A percentile compares a stretch with the other conserved stretches of the same genome.
These are phyloP conservation scores for Erebia epiphron DNA, from an alignment of 2,888 invertebrate species.

Conservation along the genomic window DNA sequence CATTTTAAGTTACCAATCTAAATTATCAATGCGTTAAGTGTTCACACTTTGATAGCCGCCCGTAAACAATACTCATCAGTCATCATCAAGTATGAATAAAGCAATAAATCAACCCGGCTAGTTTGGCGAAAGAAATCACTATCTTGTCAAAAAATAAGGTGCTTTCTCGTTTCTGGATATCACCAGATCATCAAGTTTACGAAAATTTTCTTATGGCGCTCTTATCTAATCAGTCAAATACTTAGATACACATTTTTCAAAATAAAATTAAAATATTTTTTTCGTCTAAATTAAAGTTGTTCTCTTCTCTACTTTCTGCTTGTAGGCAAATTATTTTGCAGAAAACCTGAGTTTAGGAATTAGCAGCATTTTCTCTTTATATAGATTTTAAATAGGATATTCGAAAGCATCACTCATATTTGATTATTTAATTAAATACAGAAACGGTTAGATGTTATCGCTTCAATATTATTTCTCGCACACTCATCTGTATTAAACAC, in stretches of 20 bases:
- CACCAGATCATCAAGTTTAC: neutral
- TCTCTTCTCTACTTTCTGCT: too few species aligned
- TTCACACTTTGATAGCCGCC: slow-evolving; percentile 24
- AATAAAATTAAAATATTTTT: too few species aligned
- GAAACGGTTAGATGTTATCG: neutral
- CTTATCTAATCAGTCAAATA: too few species aligned
- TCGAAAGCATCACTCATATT: neutral
- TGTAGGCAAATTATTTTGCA: too few species aligned
- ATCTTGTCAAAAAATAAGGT: neutral
- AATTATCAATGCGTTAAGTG: slow-evolving; percentile 39
- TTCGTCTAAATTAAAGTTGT: too few species aligned
- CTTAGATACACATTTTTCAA: too few species aligned
- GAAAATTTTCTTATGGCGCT: too few species aligned
- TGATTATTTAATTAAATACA: neutral
- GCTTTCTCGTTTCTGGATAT: neutral
- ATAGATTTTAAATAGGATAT: neutral
- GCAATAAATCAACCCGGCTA: slow-evolving; percentile 9
- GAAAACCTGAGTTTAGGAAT: neutral
- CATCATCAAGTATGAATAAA: neutral
- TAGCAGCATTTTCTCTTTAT: neutral
- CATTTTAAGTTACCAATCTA: slow-evolving; percentile 39
- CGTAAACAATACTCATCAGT: slow-evolving; percentile 11
- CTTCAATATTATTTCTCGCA: slow-evolving; percentile 8
- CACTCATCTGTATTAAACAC: slow-evolving; percentile 20
- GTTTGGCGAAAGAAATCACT: neutral